Evolutionary conservation across 2,888 invertebrate genomes (phyloP).

Genomic region (Buathra laborator): DNA sequence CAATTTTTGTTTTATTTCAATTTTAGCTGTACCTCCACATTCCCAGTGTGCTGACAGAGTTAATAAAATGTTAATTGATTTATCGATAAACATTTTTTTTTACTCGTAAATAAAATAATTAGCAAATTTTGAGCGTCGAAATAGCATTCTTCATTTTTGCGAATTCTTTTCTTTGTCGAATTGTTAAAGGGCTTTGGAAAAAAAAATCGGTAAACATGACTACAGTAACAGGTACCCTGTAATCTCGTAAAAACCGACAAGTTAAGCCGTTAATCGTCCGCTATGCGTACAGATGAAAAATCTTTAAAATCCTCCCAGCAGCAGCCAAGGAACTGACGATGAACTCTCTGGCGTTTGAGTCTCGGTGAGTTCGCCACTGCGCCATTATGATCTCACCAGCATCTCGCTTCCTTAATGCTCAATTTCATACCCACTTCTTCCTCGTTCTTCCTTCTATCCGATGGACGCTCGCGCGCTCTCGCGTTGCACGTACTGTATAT

Average conservation of each 20-base stretch:
- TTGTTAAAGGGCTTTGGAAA: too few species aligned
- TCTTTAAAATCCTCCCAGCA: conserved; percentile 35
- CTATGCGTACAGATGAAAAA: conserved; percentile 24
- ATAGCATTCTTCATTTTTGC: too few species aligned
- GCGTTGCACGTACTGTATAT: conserved; percentile 47
- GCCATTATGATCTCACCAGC: conserved; percentile 73
- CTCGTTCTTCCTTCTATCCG: conserved; percentile 69
- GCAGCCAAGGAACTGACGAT: conserved; percentile 51
- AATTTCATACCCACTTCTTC: conserved; percentile 74
- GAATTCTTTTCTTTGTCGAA: too few species aligned
- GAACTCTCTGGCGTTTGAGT: conserved; percentile 51
- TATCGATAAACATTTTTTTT: too few species aligned
- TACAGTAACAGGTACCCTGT: background rate
- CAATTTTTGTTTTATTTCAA: too few species aligned
- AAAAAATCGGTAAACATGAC: background rate
- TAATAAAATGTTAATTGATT: too few species aligned
- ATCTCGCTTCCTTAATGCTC: conserved; percentile 73
- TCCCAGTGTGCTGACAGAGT: too few species aligned
- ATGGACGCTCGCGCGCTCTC: conserved; percentile 35
- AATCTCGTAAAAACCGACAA: background rate
- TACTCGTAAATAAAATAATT: too few species aligned
- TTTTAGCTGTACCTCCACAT: too few species aligned
- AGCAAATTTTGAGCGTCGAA: too few species aligned
- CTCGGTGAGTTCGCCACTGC: conserved; percentile 64
- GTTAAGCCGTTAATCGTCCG: background rate